phyloP scores from a whole-genome alignment of 2,888 invertebrate genomes.

The Thymelicus acteon region DNA sequence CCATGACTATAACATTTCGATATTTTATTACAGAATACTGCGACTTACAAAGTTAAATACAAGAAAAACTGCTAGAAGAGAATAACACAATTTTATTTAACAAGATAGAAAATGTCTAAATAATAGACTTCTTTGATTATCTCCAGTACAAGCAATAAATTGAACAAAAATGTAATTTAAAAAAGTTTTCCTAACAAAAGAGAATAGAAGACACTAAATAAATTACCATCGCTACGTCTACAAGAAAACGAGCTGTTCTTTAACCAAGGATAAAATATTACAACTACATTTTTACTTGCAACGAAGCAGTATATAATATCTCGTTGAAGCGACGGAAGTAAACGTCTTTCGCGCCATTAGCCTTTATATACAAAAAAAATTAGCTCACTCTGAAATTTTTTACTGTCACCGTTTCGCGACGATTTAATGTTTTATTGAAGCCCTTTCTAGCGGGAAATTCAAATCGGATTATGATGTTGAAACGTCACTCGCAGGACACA shows the following conservation, averaged over 20 bases:
- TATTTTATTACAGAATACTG: too few relatives aligned
- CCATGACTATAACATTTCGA: too few relatives aligned
- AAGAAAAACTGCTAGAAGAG: too few relatives aligned
- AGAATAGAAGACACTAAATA: slow-evolving; percentile 35
- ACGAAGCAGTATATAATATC: slow-evolving; percentile 39
- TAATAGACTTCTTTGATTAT: too few relatives aligned
- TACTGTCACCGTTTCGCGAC: slow-evolving; percentile 40
- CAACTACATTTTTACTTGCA: slow-evolving; percentile 38
- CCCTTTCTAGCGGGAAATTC: slow-evolving; percentile 18
- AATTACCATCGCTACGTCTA: slow-evolving; percentile 36
- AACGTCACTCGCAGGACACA: slow-evolving; percentile 34
- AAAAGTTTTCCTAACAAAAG: slow-evolving; percentile 7
- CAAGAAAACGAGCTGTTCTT: slow-evolving; percentile 38
- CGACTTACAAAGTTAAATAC: too few relatives aligned
- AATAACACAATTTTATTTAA: too few relatives aligned
- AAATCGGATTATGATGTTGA: slow-evolving; percentile 33
- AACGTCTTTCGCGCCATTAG: slow-evolving; percentile 44
- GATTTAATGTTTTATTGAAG: slow-evolving; percentile 42
- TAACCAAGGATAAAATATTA: slow-evolving; percentile 37
- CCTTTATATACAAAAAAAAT: slow-evolving; percentile 44
- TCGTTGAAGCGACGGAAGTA: slow-evolving; percentile 41
- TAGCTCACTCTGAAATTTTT: slow-evolving; percentile 46
- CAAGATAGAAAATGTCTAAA: too few relatives aligned
- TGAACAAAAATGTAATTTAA: slow-evolving; percentile 26
- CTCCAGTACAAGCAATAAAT: neutral